Evolutionary conservation across 2,888 invertebrate genomes (phyloP).

Genomic region (Campaea margaritaria): DNA sequence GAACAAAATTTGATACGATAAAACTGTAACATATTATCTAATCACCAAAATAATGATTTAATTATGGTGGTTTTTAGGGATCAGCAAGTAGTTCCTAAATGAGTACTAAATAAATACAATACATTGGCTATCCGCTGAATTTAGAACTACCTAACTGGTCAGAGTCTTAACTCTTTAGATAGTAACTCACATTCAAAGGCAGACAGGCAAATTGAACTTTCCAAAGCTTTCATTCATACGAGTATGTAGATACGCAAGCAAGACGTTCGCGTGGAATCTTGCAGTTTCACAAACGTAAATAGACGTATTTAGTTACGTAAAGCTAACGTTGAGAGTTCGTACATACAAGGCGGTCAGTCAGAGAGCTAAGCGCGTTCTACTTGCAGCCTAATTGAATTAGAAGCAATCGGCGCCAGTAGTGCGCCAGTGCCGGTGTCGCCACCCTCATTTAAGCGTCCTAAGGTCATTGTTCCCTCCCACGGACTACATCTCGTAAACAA

Average conservation of each 20-base stretch:
- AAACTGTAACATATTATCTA: too few species aligned
- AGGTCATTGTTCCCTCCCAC: slow-evolving; percentile 60
- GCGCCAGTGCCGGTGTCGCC: slow-evolving; percentile 53
- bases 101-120: too few species aligned
- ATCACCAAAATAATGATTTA: too few species aligned
- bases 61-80: too few species aligned
- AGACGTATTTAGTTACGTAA: slow-evolving; percentile 45
- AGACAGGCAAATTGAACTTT: slow-evolving; percentile 33
- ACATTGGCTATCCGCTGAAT: background rate
- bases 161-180: too few species aligned
- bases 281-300: slow-evolving; percentile 43
- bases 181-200: slow-evolving; percentile 4
- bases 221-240: slow-evolving; percentile 39
- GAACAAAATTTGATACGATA: too few species aligned
- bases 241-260: slow-evolving; percentile 11
- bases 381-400: slow-evolving; percentile 81
- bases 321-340: slow-evolving; percentile 46
- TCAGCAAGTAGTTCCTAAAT: too few species aligned
- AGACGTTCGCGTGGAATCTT: slow-evolving; percentile 34
- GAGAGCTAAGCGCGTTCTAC: slow-evolving; percentile 65
- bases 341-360: slow-evolving; percentile 53
- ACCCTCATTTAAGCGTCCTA: slow-evolving; percentile 55
- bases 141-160: background rate
- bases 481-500: slow-evolving; percentile 10
- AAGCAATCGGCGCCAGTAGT: slow-evolving; percentile 68